Evolutionary conservation across 2,113 vertebrate species (phyloP), one percentile per base, ranked within the genome.

Genomic region (Anser cygnoides): DNA sequence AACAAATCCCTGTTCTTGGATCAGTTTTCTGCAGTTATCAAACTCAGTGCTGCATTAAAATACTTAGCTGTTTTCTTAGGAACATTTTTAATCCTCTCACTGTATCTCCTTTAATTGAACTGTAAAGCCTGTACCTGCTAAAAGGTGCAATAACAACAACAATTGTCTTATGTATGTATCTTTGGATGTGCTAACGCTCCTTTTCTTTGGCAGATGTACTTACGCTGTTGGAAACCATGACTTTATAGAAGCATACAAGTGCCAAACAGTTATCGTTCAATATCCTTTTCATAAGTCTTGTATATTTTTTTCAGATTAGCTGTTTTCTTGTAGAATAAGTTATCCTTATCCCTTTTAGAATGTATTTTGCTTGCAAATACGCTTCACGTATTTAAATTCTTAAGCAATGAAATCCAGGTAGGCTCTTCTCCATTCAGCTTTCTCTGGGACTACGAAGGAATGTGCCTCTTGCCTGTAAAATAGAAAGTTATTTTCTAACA

Each of bases 171-270:
- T 0, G 0, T 35, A 6, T 52, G 0, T 67, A 15, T 59, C 78
- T 86, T 54, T 44, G 95, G 66, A 66, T 87, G 54, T 20, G 43
- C 15, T 83, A 33, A 89, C 33, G 4, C 7, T 44, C 16, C n/a
- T 79, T 94, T 92, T 90, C 79, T 81, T 90, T 97, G 92, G 6
- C 98, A 99, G 99, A 96, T 99, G 99, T 92, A 99, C 98, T 2
- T 99, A 98, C 0, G 99, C 99, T 0, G 99, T 99, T 92, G 97
- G 98, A 39, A 99, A 99, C 94, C 99, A 99, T 35, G 99, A 99
- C 97, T 99, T 99, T 57, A 95, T 99, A 63, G 99, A 99, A 94
- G 99, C 99, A 1, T 99, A 99, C 97, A 99, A 99, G 96, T 99
- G 98, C 95, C 99, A 99, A 97, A 99, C 99, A 0, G 98, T 99